phyloP scores from a whole-genome alignment of 2,888 invertebrate genomes.

The Ophioninae sp. region DNA sequence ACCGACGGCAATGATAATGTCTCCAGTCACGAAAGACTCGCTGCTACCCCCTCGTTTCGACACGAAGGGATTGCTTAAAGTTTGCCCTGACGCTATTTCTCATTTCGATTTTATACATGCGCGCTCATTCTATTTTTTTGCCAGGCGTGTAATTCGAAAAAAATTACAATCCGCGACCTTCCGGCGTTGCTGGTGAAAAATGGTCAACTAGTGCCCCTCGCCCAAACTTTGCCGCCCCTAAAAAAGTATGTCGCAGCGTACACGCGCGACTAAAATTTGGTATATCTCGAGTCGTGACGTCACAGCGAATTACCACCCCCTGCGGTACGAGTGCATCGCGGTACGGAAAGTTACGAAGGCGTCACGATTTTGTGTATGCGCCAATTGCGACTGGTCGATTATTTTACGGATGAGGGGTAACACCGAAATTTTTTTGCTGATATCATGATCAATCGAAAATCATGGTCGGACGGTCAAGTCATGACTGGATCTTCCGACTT shows the following conservation, averaged over 20 bases:
- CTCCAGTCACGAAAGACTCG: constrained; percentile 49
- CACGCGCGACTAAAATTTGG: neutral
- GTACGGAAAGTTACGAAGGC: neutral
- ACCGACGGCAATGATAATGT: constrained; percentile 41
- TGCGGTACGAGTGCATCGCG: neutral
- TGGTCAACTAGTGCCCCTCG: neutral
- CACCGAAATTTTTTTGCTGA: neutral
- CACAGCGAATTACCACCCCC: neutral
- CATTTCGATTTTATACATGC: constrained; percentile 8
- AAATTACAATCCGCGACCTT: constrained; percentile 1
- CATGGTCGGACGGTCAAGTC: too few relatives aligned
- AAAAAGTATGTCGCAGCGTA: constrained; percentile 19
- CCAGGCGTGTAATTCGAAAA: constrained; percentile 10
- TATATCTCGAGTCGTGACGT: neutral
- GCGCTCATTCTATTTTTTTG: constrained; percentile 7
- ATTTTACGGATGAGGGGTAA: neutral
- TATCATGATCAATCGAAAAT: too few relatives aligned
- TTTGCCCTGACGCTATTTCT: neutral
- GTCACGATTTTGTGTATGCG: neutral
- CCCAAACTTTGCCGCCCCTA: neutral
- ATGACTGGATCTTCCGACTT: too few relatives aligned
- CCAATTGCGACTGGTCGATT: neutral
- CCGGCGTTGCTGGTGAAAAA: constrained; percentile 1
- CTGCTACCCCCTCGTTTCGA: constrained; percentile 19
- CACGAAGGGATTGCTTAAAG: constrained; percentile 43